Base-by-base conservation (phyloP, 2,888 invertebrate genomes). In the Chesias legatella region DNA sequence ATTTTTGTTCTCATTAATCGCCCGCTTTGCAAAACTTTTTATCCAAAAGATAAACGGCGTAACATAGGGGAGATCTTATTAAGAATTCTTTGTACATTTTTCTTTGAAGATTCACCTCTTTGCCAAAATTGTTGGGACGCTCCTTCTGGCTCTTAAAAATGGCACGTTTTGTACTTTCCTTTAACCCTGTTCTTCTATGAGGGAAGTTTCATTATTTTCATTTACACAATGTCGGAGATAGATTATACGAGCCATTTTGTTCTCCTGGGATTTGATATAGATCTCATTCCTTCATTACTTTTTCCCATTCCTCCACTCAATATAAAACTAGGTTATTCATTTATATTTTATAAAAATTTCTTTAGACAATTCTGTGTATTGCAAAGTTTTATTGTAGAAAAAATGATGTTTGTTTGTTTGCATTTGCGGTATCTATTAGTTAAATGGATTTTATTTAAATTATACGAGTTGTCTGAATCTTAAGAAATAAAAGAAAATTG, bases 131-230 rank as follows among this genome's bases (percentile, higher is more conserved):
- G 34, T 42, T 24, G 44, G 46, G 42, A 45, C 33, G 45, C 32
- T 48, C 48, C 31, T 39, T 35, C 39, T 48, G 51, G 51, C 51
- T 52, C 51, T 53, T 55, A 52, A 17, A 51, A 45, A 43, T 39
- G 50, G 54, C 56, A 53, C 55, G 55, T 51, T 54, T 51, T 57
- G 48, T 53, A 60, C 50, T 52, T 56, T 62, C 63, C 55, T 51
- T 55, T 55, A 53, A 39, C 48, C 38, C 36, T 36, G 34, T 50
- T 43, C 36, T 40, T 45, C 47, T 54, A 53, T 51, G 58, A 54
- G 50, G 51, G 48, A 56, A 60, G 51, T 63, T 65, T 63, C 60
- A 62, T 67, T 66, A 68, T 67, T 65, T 67, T 60, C 57, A 52
- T 61, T 55, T 64, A 67, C 64, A 63, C 60, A 60, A 70, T 67